A percentile compares a stretch with the other conserved stretches of the same genome.
Conservation (phyloP, 2,113 vertebrate species). For the Tamias sibiricus region DNA sequence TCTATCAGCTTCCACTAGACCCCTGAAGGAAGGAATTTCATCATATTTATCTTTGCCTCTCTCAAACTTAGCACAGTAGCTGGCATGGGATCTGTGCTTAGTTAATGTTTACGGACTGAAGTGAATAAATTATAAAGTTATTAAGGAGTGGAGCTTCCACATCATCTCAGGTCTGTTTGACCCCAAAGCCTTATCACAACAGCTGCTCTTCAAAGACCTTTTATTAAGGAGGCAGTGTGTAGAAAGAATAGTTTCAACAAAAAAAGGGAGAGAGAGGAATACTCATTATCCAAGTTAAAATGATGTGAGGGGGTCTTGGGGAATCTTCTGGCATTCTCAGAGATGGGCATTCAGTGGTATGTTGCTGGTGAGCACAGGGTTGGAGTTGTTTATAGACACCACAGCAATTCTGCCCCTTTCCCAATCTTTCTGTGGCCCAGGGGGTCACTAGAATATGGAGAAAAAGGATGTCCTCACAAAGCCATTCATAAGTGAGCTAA, state of each 20-base stretch:
- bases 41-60: not conserved
- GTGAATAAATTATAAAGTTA: not conserved
- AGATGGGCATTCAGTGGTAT: not conserved
- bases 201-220: not conserved
- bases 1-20: not conserved
- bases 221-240: not conserved
- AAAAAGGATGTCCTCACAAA: not conserved
- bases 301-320: not conserved
- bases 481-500: not conserved
- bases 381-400: not conserved
- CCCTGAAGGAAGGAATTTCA: not conserved
- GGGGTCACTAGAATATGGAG: not conserved
- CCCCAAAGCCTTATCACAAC: not conserved
- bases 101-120: not conserved
- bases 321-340: not conserved
- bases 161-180: not conserved
- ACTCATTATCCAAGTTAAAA: conserved; percentile 43
- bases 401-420: not conserved
- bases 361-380: not conserved
- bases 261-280: not conserved
- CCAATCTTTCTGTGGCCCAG: not conserved
- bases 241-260: not conserved
- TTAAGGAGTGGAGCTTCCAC: not conserved
- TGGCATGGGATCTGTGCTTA: not conserved
- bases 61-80: not conserved